Percentiles rank a stretch among this genome's conserved stretches.
Conservation (phyloP, 2,888 invertebrate genomes). For the Ferdinandea cuprea region DNA sequence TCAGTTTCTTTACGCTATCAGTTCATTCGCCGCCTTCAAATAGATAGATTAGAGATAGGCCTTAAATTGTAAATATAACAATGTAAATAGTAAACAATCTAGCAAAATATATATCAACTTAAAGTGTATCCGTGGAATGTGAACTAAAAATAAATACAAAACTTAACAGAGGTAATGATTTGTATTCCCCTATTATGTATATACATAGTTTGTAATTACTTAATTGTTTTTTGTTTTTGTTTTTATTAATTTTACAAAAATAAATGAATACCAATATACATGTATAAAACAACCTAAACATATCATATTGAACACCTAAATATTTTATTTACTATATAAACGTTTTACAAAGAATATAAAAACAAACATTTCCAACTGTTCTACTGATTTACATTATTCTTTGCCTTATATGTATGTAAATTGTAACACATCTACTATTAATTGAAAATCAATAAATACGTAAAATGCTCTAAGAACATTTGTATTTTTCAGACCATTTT, state of each 20-base stretch:
- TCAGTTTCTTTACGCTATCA: neutral
- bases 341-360: slow-evolving; percentile 63
- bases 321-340: slow-evolving; percentile 68
- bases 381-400: slow-evolving; percentile 48
- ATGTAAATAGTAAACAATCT: slow-evolving; percentile 9
- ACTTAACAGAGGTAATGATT: too few species aligned
- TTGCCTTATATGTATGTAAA: slow-evolving; percentile 33
- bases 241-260: slow-evolving; percentile 42
- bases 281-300: slow-evolving; percentile 79
- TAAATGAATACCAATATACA: slow-evolving; percentile 40
- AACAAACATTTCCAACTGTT: slow-evolving; percentile 45
- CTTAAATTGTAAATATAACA: slow-evolving; percentile 29
- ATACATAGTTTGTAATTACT: too few species aligned
- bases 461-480: slow-evolving; percentile 69
- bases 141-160: slow-evolving; percentile 9
- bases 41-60: neutral
- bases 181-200: too few species aligned
- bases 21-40: neutral
- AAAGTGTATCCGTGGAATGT: slow-evolving; percentile 40
- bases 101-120: slow-evolving; percentile 7
- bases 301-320: slow-evolving; percentile 82
- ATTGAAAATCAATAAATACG: slow-evolving; percentile 10
- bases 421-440: slow-evolving; percentile 24
- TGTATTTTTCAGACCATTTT: slow-evolving; percentile 68
- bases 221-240: slow-evolving; percentile 1